Base-by-base conservation (phyloP, 2,113 vertebrate genomes). In the Telmatochromis sp. region DNA sequence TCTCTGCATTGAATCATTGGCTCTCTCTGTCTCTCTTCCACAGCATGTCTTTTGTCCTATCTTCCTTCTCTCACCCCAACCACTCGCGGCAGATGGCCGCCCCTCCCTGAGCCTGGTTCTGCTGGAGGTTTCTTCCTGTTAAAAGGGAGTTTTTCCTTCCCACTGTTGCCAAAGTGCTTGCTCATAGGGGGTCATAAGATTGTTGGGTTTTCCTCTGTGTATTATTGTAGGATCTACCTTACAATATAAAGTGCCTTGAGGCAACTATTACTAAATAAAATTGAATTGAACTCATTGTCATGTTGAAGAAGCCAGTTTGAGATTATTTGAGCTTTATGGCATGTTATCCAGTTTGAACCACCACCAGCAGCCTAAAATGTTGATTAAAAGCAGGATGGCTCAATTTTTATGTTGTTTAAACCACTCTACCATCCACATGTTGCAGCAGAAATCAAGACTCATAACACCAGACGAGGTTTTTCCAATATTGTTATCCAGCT, bases 1-100 rank as follows among this genome's bases (percentile, higher is more conserved):
- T 37, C 17, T 65, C 31, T 65, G 31, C 17, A 65, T 13, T 37
- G 6, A 65, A 12, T 37, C 60, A 65, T n/a, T 65, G 10, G 10
- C 5, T 11, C 37, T 40, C 4, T 12, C 58, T 35, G 28, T 0
- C 31, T 63, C 4, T 65, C 19, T 37, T 65, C 33, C 60, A n/a
- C 31, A 65, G 1, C 31, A n/a, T 65, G 33, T 37, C 31, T 37
- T 65, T 37, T 65, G 4, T n/a, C 17, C 58, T 63, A 0, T 0
- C 31, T 65, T 65, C 33, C 17, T 65, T 65, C 60, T 65, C 10
- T 65, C 10, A 37, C 33, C 4, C 10, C 31, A 65, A 5, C 60
- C 31, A 1, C 0, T 65, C 10, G 1, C 0, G 0, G 60, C 60
- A 37, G 1, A 37, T 65, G 1, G 33, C 33, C 6, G 2, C 33